Evolutionary conservation across 2,888 invertebrate genomes (phyloP).

Genomic region (Xestia c-nigrum): DNA sequence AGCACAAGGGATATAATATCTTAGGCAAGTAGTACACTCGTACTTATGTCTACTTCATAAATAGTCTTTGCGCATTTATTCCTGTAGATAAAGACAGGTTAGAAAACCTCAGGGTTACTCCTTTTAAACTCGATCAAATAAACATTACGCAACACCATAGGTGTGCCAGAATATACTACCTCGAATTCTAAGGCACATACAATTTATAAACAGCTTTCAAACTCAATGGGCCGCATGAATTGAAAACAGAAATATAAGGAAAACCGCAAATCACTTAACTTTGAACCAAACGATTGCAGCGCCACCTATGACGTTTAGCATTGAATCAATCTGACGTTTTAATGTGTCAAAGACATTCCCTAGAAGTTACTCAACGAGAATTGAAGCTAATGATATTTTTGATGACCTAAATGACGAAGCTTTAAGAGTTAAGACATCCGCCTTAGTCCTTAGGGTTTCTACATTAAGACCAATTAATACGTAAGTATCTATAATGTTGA

Average conservation of each 20-base stretch:
- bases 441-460: slow-evolving; percentile 21
- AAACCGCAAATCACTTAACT: slow-evolving; percentile 53
- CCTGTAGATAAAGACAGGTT: neutral
- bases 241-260: slow-evolving; percentile 54
- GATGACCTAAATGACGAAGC: slow-evolving; percentile 59
- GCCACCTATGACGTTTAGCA: slow-evolving; percentile 43
- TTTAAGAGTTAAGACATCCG: slow-evolving; percentile 10
- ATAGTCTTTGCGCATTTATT: neutral
- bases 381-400: slow-evolving; percentile 38
- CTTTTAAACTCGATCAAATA: slow-evolving; percentile 8
- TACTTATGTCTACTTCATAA: neutral
- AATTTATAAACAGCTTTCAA: slow-evolving; percentile 39
- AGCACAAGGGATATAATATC: neutral
- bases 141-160: slow-evolving; percentile 37
- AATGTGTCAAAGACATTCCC: slow-evolving; percentile 49
- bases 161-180: slow-evolving; percentile 31
- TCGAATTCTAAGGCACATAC: slow-evolving; percentile 35
- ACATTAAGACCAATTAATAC: slow-evolving; percentile 9
- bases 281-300: slow-evolving; percentile 21
- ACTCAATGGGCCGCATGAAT: slow-evolving; percentile 40
- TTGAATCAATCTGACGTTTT: slow-evolving; percentile 42
- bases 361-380: slow-evolving; percentile 43
- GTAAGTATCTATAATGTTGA: neutral
- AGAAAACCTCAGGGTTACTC: slow-evolving; percentile 3
- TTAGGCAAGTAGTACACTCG: neutral